Conservation (phyloP, 1,140 invertebrate species). For the Ruditapes philippinarum region DNA sequence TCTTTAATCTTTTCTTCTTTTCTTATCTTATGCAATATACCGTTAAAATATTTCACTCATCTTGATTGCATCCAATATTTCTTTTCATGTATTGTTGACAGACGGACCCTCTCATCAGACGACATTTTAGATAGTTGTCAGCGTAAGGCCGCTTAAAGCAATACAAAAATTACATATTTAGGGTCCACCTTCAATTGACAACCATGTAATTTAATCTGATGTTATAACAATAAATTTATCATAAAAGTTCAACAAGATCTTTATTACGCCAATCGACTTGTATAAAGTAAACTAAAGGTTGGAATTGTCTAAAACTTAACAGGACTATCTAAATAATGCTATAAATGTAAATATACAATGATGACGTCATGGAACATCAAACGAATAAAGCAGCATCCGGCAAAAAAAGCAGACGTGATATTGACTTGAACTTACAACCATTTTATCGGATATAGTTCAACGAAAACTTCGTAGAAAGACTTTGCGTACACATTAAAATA, state of each 20-base stretch:
- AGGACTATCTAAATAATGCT: constrained; percentile 27
- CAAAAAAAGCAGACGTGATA: too few species aligned
- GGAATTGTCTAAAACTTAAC: too few species aligned
- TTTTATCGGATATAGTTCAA: too few species aligned
- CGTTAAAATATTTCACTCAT: constrained; percentile 64
- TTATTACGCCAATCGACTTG: constrained; percentile 53
- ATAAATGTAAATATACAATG: constrained; percentile 10
- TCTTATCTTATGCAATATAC: constrained; percentile 64
- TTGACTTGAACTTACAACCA: too few species aligned
- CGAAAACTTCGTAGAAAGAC: too few species aligned
- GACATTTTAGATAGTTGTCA: constrained; percentile 20
- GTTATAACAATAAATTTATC: constrained; percentile 50
- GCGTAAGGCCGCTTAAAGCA: background rate
- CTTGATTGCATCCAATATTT: constrained; percentile 32
- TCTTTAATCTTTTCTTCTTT: constrained; percentile 34
- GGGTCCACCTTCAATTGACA: background rate
- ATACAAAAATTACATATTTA: constrained; percentile 18
- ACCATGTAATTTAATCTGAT: background rate
- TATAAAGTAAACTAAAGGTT: constrained; percentile 10
- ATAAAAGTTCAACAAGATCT: constrained; percentile 39
- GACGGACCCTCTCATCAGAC: constrained; percentile 22
- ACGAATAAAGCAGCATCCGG: too few species aligned
- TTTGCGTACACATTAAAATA: too few species aligned
- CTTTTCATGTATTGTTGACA: constrained; percentile 37
- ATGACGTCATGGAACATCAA: too few species aligned